These are phyloP conservation scores for Melipona beecheii DNA, from an alignment of 2,888 invertebrate genomes.

Conservation along the genomic window DNA sequence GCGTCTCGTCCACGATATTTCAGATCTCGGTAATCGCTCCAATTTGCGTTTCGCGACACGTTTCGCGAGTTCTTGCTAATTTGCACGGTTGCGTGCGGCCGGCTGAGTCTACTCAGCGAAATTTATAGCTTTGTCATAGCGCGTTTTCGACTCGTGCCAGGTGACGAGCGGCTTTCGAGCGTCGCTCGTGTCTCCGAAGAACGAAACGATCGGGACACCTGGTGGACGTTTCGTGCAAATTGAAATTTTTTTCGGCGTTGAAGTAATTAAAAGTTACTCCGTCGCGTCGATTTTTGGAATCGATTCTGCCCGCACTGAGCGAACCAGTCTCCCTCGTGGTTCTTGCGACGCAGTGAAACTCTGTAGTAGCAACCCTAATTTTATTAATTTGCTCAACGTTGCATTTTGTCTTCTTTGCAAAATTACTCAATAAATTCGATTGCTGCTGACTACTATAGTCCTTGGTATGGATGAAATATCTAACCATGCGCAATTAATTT, in stretches of 20 bases:
- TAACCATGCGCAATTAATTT: too few species aligned
- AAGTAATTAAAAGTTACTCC: too few species aligned
- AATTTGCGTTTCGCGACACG: background rate
- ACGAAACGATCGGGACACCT: background rate
- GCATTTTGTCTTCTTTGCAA: background rate
- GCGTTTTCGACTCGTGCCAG: background rate
- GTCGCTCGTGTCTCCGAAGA: background rate
- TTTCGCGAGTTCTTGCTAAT: background rate
- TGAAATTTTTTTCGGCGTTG: background rate
- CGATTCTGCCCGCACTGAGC: too few species aligned
- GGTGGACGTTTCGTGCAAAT: background rate
- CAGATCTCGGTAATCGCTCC: background rate
- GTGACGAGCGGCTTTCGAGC: background rate
- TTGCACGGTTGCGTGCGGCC: background rate
- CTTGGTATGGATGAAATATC: too few species aligned
- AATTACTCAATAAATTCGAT: background rate
- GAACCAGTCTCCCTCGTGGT: too few species aligned
- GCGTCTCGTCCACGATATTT: background rate
- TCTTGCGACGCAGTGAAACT: too few species aligned
- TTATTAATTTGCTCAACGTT: background rate
- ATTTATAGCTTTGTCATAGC: background rate
- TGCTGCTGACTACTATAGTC: background rate
- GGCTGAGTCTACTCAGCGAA: background rate
- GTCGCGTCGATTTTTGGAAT: too few species aligned
- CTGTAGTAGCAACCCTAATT: too few species aligned